phyloP scores from a whole-genome alignment of 1,140 invertebrate genomes.

The Diuraphis noxia region DNA sequence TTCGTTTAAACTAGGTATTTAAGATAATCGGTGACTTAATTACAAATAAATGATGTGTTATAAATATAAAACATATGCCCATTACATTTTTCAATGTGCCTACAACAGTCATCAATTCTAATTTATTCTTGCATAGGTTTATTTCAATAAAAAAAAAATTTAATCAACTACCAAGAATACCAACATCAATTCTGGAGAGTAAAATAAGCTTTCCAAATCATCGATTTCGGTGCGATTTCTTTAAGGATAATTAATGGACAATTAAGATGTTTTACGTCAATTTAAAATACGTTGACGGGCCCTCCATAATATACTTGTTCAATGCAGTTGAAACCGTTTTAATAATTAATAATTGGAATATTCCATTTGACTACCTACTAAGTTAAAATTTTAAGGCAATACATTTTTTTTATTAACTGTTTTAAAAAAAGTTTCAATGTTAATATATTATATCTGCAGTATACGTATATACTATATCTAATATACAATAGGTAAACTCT shows the following conservation, averaged over 20 bases:
- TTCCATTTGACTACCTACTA: neutral
- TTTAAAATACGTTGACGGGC: neutral
- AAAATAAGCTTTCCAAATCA: neutral
- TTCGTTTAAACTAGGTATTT: neutral
- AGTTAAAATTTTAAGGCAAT: neutral
- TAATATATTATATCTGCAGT: neutral
- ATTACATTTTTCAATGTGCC: neutral
- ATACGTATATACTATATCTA: neutral
- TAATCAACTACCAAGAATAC: neutral
- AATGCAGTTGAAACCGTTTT: neutral
- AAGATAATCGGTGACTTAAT: neutral
- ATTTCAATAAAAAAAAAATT: neutral
- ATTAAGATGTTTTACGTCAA: neutral
- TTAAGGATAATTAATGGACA: constrained; percentile 9
- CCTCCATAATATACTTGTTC: neutral
- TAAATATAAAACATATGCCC: neutral
- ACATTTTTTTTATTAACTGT: neutral
- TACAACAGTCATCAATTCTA: constrained; percentile 10
- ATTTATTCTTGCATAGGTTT: neutral
- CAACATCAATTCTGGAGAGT: neutral
- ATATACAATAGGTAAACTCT: neutral
- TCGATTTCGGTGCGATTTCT: neutral
- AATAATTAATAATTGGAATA: neutral
- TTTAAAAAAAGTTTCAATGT: neutral
- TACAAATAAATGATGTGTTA: neutral